Base-by-base conservation (phyloP, 2,797 vertebrate species). In the Carduelis carduelis region DNA sequence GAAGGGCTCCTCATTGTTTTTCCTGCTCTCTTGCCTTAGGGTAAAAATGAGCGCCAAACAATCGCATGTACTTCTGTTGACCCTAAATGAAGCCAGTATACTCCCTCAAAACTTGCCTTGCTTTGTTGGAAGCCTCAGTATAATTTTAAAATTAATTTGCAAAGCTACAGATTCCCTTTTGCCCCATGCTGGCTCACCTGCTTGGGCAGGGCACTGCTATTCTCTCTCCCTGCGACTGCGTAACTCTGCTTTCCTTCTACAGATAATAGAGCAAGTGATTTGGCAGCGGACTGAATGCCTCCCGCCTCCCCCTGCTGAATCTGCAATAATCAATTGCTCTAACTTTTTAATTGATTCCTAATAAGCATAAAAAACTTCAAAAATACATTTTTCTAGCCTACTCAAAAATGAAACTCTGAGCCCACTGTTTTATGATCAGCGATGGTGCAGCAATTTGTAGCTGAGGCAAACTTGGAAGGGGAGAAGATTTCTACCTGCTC, bases 231-330 rank as follows among this genome's bases (percentile, higher is more conserved):
- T 50, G 50, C 11, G 1, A 14, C 60, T 24, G 59, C 7, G 0
- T 37, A 50, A 71, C 66, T 50, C 83, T 82, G 59, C 44, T 89
- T 90, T 77, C 47, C 74, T 65, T 49, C 66, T 30, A 4, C 46
- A 5, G n/a, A 27, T n/a, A 26, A 22, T 2, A 13, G 87, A 83
- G 22, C 27, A 6, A 65, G 34, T 8, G 44, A 35, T 57, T 26
- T 9, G 2, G 43, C 1, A 0, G 47, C 22, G 53, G 56, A 44
- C 41, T 35, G n/a, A 79, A 23, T 44, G 47, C 47, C 23, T 50
- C 6, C 8, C 0, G 0, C 5, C 34, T 30, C 13, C 28, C 5
- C 34, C 11, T 18, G 5, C 60, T 70, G 43, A 49, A 83, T 74
- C 70, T 66, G 35, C 61, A 50, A 23, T 59, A 89, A 72, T 68